These are phyloP conservation scores for Athripsodes cinereus DNA, from an alignment of 2,888 invertebrate species.

Conservation along the genomic window DNA sequence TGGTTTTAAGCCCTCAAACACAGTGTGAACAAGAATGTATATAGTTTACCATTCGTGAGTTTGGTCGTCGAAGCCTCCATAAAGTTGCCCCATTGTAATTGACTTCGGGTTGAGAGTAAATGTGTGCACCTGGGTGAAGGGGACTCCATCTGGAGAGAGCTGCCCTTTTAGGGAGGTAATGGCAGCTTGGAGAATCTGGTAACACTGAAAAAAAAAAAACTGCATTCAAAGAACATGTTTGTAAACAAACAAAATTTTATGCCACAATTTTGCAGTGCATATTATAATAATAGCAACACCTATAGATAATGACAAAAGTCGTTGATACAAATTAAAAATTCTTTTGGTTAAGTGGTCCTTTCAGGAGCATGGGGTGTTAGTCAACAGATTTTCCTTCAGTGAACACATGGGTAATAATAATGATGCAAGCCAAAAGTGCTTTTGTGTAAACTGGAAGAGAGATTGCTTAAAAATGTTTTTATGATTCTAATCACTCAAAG, in stretches of 20 bases:
- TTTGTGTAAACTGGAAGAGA: too few species aligned
- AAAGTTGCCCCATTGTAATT: slow-evolving; percentile 91
- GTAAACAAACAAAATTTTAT: not conserved
- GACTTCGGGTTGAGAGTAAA: slow-evolving; percentile 89
- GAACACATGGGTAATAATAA: too few species aligned
- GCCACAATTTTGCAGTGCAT: not conserved
- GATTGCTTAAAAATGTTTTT: too few species aligned
- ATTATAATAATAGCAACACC: not conserved
- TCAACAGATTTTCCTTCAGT: too few species aligned
- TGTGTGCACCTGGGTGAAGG: slow-evolving; percentile 58
- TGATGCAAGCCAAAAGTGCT: too few species aligned
- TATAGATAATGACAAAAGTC: not conserved
- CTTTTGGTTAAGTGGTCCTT: not conserved
- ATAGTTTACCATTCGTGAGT: slow-evolving; percentile 90
- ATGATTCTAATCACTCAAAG: too few species aligned
- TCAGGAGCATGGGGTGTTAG: too few species aligned
- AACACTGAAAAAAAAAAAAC: slow-evolving; percentile 52
- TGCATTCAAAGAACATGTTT: not conserved
- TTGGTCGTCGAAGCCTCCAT: slow-evolving; percentile 88
- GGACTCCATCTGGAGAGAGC: slow-evolving; percentile 62
- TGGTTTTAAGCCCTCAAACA: too few species aligned
- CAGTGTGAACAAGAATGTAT: not conserved
- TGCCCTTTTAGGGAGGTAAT: slow-evolving; percentile 61
- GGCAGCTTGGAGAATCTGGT: slow-evolving; percentile 59
- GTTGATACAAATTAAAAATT: not conserved